These are phyloP conservation scores for Caenorhabditis becei DNA, from an alignment of 2,888 invertebrate genomes.

Conservation along the genomic window DNA sequence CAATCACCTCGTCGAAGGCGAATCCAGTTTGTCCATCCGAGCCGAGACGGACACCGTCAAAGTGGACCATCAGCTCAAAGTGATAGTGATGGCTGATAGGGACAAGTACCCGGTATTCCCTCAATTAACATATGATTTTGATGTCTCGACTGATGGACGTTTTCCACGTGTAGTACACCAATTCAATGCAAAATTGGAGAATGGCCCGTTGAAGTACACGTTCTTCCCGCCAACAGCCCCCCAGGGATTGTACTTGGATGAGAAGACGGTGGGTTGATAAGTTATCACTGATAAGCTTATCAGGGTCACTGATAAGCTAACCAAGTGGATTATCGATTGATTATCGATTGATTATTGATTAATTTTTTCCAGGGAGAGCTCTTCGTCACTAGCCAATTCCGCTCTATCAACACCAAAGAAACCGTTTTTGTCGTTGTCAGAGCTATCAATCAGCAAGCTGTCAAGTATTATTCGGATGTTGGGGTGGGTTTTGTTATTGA, in stretches of 20 bases:
- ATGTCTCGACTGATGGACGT: slow-evolving; percentile 67
- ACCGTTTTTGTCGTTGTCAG: slow-evolving; percentile 78
- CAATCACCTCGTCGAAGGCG: slow-evolving; percentile 61
- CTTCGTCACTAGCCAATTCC: slow-evolving; percentile 63
- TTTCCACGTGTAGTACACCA: slow-evolving; percentile 66
- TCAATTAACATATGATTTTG: slow-evolving; percentile 76
- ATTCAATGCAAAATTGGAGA: slow-evolving; percentile 64
- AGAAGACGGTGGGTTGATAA: slow-evolving; percentile 64
- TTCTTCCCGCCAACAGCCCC: slow-evolving; percentile 69
- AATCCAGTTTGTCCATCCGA: slow-evolving; percentile 63
- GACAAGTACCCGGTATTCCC: slow-evolving; percentile 81
- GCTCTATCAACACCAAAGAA: slow-evolving; percentile 22
- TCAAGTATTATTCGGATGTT: slow-evolving; percentile 78
- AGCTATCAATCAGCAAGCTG: slow-evolving; percentile 72
- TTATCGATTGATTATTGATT: background rate
- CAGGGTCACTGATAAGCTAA: too few species aligned
- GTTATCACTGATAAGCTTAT: background rate
- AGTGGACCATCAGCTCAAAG: slow-evolving; percentile 69
- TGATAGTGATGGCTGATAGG: slow-evolving; percentile 79
- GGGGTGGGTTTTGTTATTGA: too few species aligned
- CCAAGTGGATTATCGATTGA: too few species aligned
- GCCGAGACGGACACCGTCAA: slow-evolving; percentile 64
- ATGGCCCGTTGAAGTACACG: slow-evolving; percentile 70
- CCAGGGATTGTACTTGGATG: slow-evolving; percentile 70
- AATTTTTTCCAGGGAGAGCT: slow-evolving; percentile 61